Base-by-base conservation (phyloP, 2,888 invertebrate species). In the Apeira syringaria region DNA sequence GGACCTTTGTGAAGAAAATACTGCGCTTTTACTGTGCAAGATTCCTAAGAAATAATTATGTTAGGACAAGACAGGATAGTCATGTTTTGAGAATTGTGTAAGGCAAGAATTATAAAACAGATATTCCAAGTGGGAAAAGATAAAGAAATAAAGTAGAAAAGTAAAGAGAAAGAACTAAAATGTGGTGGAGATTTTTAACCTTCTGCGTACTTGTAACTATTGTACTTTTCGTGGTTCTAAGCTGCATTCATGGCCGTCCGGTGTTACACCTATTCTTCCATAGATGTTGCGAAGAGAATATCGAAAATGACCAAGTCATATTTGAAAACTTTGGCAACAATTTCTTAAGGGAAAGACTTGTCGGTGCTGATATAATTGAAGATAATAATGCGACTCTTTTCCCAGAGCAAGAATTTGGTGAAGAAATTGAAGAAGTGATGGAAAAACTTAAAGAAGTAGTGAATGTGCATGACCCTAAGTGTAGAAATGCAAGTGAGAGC, bases 181-280 rank as follows among this genome's bases (percentile, higher is more conserved):
- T 87, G 88, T 85, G 81, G 87, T 81, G 85, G 57, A 59, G 87
- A 35, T 69, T 86, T 24, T 40, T 87, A 2, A 77, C 76, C 0
- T 88, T 88, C 45, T 88, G 87, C 36, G 45, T 84, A 0, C 53
- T 88, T 3, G 83, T 84, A 0, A 72, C 80, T 1, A 39, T 86
- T 0, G 68, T 85, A 0, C 52, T 87, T 2, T 74, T 85, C 10
- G 62, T 83, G 0, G 82, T 87, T 0, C 18, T 84, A 2, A 80
- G 76, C 45, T 77, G 80, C 17, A 75, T 87, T 0, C 78, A 83
- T 13, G 77, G 83, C 0, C 50, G 83, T 8, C 85, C 87, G 0
- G 81, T 76, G 0, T 59, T 76, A 0, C 73, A 82, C 32, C 48
- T 85, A 0, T 81, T 83, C 49, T 82, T 84, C 43, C 74, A 74